Evolutionary conservation across 2,113 vertebrate species (phyloP).

Genomic region (Eretmochelys imbricata): DNA sequence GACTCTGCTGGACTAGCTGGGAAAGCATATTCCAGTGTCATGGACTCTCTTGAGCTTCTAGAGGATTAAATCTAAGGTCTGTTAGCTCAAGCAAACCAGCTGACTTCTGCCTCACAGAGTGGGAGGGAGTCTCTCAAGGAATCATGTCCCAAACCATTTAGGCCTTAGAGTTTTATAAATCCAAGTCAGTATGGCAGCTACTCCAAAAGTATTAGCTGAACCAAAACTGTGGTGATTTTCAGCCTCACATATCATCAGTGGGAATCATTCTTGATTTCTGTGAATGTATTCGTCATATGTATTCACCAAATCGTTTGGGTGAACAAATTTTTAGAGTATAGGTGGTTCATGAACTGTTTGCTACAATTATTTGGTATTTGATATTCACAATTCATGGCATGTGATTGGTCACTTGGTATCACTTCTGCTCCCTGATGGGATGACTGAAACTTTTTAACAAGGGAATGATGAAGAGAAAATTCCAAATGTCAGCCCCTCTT

Average conservation of each 20-base stretch:
- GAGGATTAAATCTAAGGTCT: background rate
- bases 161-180: constrained; percentile 53
- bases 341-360: background rate
- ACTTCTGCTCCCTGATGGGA: background rate
- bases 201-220: constrained; percentile 56
- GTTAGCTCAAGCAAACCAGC: background rate
- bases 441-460: background rate
- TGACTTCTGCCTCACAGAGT: background rate
- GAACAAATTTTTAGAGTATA: constrained; percentile 7
- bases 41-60: background rate
- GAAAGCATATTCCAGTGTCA: background rate
- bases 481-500: background rate
- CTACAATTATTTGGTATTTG: background rate
- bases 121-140: background rate
- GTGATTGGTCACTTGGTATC: background rate
- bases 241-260: constrained; percentile 51
- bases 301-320: constrained; percentile 18
- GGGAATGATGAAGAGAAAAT: background rate
- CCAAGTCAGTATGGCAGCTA: background rate
- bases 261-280: constrained; percentile 39
- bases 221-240: constrained; percentile 12
- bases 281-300: constrained; percentile 11
- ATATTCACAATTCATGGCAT: background rate
- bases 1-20: background rate
- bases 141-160: background rate